Evolutionary conservation across 2,888 invertebrate genomes (phyloP).

Genomic region (Leucophora obtusa): DNA sequence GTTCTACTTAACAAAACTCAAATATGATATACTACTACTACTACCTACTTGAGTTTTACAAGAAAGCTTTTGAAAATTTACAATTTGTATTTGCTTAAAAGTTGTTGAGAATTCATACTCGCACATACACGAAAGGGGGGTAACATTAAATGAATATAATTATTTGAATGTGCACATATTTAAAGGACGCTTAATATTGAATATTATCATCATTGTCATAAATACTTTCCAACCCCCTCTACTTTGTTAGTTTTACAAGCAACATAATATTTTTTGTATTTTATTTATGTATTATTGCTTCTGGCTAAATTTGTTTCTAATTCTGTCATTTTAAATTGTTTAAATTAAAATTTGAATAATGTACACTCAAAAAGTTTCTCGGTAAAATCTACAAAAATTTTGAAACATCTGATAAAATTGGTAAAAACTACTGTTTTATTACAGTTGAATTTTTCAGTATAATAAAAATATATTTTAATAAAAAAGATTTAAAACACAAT

Average conservation of each 20-base stretch:
- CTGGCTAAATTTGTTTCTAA: constrained; percentile 69
- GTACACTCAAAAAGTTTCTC: too few relatives aligned
- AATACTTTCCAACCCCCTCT: constrained; percentile 17
- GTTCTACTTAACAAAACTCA: background rate
- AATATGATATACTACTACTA: background rate
- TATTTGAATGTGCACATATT: constrained; percentile 3
- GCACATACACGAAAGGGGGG: constrained; percentile 25
- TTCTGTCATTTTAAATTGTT: constrained; percentile 74
- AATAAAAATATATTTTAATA: too few relatives aligned
- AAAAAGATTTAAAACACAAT: too few relatives aligned
- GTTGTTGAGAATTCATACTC: constrained; percentile 46
- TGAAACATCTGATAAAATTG: too few relatives aligned
- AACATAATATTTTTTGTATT: constrained; percentile 41
- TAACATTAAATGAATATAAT: constrained; percentile 25
- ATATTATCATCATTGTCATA: background rate
- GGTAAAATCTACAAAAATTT: too few relatives aligned
- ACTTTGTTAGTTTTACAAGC: background rate
- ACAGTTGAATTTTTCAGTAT: too few relatives aligned
- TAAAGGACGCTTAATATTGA: background rate
- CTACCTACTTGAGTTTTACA: constrained; percentile 35
- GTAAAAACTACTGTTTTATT: too few relatives aligned
- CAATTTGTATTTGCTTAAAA: constrained; percentile 3
- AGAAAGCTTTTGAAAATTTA: constrained; percentile 52
- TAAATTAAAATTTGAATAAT: constrained; percentile 74
- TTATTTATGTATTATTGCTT: constrained; percentile 74